Conservation (phyloP, 2,797 vertebrate species). For the Serranus cabrilla region DNA sequence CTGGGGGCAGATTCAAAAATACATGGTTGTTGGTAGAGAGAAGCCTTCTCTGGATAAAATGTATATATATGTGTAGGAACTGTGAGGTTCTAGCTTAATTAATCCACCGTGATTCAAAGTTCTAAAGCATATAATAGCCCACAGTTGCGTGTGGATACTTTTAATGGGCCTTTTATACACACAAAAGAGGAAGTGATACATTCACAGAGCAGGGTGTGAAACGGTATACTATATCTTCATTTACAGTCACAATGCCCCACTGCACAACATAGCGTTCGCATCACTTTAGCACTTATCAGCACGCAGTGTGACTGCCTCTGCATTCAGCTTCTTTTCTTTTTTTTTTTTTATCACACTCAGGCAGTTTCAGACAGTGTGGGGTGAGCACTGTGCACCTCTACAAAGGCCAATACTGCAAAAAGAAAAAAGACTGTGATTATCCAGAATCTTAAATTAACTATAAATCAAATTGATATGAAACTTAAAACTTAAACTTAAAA, state of each 20-base stretch:
- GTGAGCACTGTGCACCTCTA: not conserved
- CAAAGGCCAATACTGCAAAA: not conserved
- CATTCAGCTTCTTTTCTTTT: not conserved
- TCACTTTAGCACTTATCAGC: slow-evolving; percentile 4
- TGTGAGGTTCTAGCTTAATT: too few relatives aligned
- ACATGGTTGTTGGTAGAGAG: not conserved
- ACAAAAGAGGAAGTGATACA: slow-evolving; percentile 22
- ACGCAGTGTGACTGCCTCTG: not conserved
- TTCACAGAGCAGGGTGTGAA: not conserved
- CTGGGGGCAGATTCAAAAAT: not conserved
- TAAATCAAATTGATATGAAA: not conserved
- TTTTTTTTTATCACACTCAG: not conserved
- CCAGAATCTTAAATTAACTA: not conserved
- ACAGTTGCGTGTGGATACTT: accelerated
- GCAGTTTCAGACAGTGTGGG: not conserved
- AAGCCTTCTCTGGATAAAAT: not conserved
- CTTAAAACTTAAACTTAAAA: not conserved
- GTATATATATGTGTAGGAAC: not conserved
- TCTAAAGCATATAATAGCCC: not conserved
- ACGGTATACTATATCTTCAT: not conserved
- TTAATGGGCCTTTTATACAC: not conserved
- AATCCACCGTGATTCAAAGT: too few relatives aligned
- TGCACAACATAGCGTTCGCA: slow-evolving; percentile 4
- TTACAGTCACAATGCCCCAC: not conserved
- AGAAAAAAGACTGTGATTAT: not conserved